Evolutionary conservation across 2,113 vertebrate species (phyloP).

Genomic region (Nesogale talazaci): DNA sequence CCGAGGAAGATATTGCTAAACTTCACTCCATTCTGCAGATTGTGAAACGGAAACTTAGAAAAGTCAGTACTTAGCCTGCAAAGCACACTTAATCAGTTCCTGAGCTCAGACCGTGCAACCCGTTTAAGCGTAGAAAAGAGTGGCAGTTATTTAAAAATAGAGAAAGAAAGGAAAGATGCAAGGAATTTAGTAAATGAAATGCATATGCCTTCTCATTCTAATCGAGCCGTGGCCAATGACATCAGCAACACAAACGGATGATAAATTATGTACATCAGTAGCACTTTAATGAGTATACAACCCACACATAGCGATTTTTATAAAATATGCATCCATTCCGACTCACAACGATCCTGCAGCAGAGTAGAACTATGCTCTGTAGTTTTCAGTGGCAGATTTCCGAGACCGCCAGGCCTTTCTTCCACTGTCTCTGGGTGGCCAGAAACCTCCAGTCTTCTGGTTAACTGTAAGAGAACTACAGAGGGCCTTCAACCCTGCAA

Average conservation of each 20-base stretch:
- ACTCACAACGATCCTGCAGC: not conserved
- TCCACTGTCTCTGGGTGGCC: not conserved
- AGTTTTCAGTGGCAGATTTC: not conserved
- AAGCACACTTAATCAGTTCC: slow-evolving; percentile 18
- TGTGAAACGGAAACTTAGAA: slow-evolving; percentile 16
- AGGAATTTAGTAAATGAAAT: slow-evolving; percentile 14
- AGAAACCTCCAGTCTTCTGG: not conserved
- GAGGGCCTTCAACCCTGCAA: not conserved
- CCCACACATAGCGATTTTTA: slow-evolving; percentile 11
- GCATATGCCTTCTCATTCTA: not conserved
- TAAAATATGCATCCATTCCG: slow-evolving; percentile 7
- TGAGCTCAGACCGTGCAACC: slow-evolving; percentile 37
- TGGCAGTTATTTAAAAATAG: not conserved
- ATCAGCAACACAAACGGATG: not conserved
- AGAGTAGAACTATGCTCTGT: not conserved
- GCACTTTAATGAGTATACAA: not conserved
- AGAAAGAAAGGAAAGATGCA: not conserved
- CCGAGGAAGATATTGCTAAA: not conserved
- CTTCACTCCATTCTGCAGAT: slow-evolving; percentile 36
- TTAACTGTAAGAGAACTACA: not conserved
- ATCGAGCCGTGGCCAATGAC: not conserved
- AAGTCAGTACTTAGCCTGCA: slow-evolving; percentile 41
- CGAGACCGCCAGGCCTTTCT: not conserved
- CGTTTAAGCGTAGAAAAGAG: not conserved
- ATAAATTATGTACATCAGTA: not conserved